phyloP scores from a whole-genome alignment of 1,140 invertebrate genomes.

The Orchestia grillus region DNA sequence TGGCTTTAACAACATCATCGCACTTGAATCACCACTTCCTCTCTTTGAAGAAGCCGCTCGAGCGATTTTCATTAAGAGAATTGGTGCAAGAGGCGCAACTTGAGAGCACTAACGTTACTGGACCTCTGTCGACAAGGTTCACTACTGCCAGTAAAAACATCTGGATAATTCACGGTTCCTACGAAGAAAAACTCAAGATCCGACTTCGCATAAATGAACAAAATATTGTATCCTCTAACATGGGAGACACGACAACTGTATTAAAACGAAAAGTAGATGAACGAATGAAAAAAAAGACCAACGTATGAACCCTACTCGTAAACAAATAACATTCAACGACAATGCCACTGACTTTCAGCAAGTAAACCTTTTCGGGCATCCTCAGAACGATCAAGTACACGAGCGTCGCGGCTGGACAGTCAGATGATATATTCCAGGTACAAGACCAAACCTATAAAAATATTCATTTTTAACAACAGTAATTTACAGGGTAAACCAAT shows the following conservation, averaged over 20 bases:
- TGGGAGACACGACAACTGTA: background rate
- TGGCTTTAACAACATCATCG: background rate
- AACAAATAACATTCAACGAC: background rate
- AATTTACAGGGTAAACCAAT: background rate
- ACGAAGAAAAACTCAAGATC: no score
- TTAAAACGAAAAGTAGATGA: background rate
- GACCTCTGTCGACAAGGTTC: background rate
- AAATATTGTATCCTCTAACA: no score
- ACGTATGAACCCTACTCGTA: background rate
- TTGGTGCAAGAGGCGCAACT: background rate
- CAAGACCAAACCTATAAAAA: no score
- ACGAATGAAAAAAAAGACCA: background rate
- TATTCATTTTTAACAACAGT: no score
- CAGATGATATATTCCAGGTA: no score
- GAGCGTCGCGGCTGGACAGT: background rate
- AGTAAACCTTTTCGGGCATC: background rate
- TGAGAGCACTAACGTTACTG: background rate
- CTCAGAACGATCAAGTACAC: background rate
- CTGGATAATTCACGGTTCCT: no score
- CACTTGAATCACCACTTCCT: background rate
- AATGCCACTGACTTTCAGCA: background rate
- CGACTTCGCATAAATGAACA: no score
- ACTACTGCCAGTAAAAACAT: background rate
- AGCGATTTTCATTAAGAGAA: background rate
- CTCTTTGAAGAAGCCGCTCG: background rate